Percentiles rank a stretch among this genome's conserved stretches.
Evolutionary conservation across 2,113 vertebrate genomes (phyloP).

Genomic region (Eurystomus gularis): DNA sequence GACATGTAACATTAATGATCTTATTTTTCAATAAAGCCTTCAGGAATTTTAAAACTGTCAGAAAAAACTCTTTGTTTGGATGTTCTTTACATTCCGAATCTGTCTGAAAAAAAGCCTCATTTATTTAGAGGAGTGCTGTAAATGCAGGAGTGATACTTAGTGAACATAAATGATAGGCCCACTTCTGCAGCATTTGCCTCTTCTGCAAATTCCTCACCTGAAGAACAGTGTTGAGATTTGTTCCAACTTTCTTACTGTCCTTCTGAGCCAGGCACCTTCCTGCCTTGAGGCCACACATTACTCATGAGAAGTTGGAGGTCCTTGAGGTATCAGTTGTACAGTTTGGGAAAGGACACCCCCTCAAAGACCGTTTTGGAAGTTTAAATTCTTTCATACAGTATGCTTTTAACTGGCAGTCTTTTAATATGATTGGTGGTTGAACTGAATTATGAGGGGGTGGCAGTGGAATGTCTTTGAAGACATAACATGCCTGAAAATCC

Average conservation of each 20-base stretch:
- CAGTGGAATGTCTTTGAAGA: not conserved
- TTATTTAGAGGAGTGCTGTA: not conserved
- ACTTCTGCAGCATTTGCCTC: not conserved
- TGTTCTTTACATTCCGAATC: not conserved
- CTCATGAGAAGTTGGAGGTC: not conserved
- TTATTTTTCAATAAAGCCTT: not conserved
- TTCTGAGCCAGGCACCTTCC: not conserved
- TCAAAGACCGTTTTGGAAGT: conserved; percentile 1
- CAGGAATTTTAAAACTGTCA: not conserved
- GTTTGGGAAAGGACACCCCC: not conserved
- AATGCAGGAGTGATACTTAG: not conserved
- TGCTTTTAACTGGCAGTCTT: not conserved
- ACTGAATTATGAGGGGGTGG: not conserved
- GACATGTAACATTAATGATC: not conserved
- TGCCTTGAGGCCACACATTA: not conserved
- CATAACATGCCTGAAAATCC: not conserved
- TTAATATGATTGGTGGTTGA: not conserved
- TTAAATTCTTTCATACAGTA: not conserved
- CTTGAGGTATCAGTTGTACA: not conserved
- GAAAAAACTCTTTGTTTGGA: not conserved
- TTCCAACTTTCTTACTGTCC: not conserved
- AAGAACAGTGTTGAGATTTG: not conserved
- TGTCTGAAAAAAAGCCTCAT: not conserved
- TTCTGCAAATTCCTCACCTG: not conserved
- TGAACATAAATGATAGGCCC: not conserved